Conservation (phyloP, 2,113 vertebrate genomes). For the Hiodon tergisus region DNA sequence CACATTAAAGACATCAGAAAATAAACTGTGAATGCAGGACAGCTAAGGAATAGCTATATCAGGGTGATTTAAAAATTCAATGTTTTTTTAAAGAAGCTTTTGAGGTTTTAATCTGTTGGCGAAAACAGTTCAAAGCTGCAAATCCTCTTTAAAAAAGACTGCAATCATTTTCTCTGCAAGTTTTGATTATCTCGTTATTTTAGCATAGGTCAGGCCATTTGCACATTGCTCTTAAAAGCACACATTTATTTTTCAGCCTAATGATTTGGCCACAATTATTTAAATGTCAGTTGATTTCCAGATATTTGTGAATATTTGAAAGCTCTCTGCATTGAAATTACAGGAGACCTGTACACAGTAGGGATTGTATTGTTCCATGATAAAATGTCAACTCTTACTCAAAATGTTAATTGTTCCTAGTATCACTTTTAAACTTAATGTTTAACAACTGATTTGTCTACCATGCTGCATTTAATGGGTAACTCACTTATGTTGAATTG, state of each 20-base stretch:
- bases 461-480: neutral
- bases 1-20: too few species aligned
- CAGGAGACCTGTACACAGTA: neutral
- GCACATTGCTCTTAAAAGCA: neutral
- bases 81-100: neutral
- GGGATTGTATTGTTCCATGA: neutral
- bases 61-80: too few species aligned
- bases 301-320: slow-evolving; percentile 1
- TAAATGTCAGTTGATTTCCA: neutral
- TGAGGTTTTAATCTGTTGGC: neutral
- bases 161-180: neutral
- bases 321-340: slow-evolving; percentile 3
- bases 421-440: neutral
- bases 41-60: too few species aligned
- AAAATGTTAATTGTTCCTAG: neutral
- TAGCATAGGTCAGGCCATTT: neutral
- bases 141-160: neutral
- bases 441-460: neutral
- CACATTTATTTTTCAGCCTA: neutral
- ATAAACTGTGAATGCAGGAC: too few species aligned
- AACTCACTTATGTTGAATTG: neutral
- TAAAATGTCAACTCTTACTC: neutral
- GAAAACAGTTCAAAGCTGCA: neutral
- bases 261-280: neutral
- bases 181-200: neutral